phyloP scores from a whole-genome alignment of 30 jellyfish, hydroid and myxozoan genomes.

The Chironex yamaguchii region DNA sequence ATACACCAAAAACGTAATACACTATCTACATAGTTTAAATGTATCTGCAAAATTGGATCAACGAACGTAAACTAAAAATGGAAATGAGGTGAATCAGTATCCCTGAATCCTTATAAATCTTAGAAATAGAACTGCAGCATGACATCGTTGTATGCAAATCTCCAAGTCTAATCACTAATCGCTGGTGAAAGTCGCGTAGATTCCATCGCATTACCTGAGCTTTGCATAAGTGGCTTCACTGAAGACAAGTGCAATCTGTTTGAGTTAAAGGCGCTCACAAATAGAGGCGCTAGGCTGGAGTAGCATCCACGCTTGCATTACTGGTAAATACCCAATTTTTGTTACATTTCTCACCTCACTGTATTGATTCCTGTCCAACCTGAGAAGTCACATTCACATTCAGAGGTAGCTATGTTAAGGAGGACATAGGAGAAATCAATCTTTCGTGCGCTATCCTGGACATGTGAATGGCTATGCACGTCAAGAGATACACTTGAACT shows the following conservation, averaged over 20 bases:
- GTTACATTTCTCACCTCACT: constrained; percentile 22
- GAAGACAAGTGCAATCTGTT: constrained; percentile 38
- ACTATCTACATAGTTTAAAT: too few species aligned
- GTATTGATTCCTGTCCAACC: constrained; percentile 56
- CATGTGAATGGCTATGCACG: constrained; percentile 13
- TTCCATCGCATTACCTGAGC: constrained; percentile 69
- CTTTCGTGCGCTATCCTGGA: neutral
- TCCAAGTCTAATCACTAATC: constrained; percentile 57
- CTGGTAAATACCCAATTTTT: constrained; percentile 44
- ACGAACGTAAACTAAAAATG: too few species aligned
- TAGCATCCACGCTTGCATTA: constrained; percentile 53
- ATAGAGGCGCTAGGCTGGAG: constrained; percentile 33
- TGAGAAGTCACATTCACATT: constrained; percentile 1
- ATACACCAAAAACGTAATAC: too few species aligned
- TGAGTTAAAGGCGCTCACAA: constrained; percentile 1
- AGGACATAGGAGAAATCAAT: constrained; percentile 30
- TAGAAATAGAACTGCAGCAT: constrained; percentile 50
- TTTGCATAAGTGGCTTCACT: constrained; percentile 72
- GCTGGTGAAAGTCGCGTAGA: constrained; percentile 10
- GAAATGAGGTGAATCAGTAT: constrained; percentile 67
- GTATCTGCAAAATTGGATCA: too few species aligned
- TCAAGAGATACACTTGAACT: neutral
- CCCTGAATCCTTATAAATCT: constrained; percentile 47
- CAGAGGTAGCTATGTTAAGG: neutral
- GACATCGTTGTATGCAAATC: constrained; percentile 71